phyloP scores from a whole-genome alignment of 2,888 invertebrate genomes.

The Hypena proboscidalis region DNA sequence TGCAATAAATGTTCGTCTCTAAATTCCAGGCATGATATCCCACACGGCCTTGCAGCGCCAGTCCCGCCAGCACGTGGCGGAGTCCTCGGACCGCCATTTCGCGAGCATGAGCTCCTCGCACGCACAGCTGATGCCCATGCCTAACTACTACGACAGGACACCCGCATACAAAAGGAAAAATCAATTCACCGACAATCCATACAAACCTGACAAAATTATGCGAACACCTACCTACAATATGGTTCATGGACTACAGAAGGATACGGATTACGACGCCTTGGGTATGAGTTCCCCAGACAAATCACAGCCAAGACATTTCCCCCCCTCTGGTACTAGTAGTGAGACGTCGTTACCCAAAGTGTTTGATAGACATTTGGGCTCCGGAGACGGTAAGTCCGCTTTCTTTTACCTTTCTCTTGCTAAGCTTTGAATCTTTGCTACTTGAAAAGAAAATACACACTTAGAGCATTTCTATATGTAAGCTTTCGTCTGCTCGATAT shows the following conservation, averaged over 20 bases:
- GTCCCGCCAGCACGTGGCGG: constrained; percentile 66
- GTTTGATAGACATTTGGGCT: constrained; percentile 73
- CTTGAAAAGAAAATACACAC: constrained; percentile 35
- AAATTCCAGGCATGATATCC: constrained; percentile 68
- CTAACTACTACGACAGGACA: constrained; percentile 70
- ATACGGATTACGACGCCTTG: constrained; percentile 62
- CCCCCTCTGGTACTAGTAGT: constrained; percentile 63
- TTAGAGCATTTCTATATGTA: constrained; percentile 51
- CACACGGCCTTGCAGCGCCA: constrained; percentile 71
- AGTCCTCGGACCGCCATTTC: constrained; percentile 74
- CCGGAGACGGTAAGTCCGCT: constrained; percentile 73
- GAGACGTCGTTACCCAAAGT: constrained; percentile 67
- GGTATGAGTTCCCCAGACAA: constrained; percentile 60
- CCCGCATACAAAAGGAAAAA: constrained; percentile 74
- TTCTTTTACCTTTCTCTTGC: constrained; percentile 31
- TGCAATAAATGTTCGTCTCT: no score
- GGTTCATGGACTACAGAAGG: constrained; percentile 65
- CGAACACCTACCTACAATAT: constrained; percentile 65
- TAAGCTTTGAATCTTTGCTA: constrained; percentile 51
- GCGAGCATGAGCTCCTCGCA: constrained; percentile 60
- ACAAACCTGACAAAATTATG: constrained; percentile 77
- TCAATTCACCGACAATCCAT: constrained; percentile 73
- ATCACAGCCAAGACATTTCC: constrained; percentile 60
- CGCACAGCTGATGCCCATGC: constrained; percentile 64
- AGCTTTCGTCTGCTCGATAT: constrained; percentile 49